Evolutionary conservation across 2,888 invertebrate species (phyloP).

Genomic region (Candidula unifasciata): DNA sequence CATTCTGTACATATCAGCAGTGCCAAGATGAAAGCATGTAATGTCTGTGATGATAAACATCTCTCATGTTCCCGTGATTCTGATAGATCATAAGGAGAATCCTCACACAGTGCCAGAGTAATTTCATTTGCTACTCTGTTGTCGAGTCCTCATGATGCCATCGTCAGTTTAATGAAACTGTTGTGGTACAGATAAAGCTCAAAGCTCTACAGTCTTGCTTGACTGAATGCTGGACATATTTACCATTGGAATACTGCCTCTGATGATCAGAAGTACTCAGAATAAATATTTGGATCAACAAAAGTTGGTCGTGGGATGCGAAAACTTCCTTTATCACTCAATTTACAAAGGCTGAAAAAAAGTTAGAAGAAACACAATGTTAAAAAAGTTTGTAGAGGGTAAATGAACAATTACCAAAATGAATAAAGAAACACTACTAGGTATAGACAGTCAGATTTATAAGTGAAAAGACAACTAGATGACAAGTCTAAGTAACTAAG

Average conservation of each 20-base stretch:
- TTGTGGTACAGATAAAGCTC: background rate
- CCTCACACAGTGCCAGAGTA: background rate
- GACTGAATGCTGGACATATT: background rate
- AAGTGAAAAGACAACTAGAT: too few relatives aligned
- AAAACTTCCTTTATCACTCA: conserved; percentile 60
- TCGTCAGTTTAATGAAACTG: background rate
- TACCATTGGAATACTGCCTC: too few relatives aligned
- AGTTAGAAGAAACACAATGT: background rate
- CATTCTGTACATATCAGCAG: too few relatives aligned
- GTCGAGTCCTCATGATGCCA: background rate
- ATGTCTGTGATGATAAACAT: too few relatives aligned
- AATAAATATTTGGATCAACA: conserved; percentile 69
- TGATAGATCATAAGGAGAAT: too few relatives aligned
- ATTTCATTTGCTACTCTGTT: background rate
- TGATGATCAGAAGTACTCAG: conserved; percentile 66
- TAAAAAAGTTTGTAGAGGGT: background rate
- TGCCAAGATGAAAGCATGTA: too few relatives aligned
- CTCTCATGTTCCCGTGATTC: too few relatives aligned
- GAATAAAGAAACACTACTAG: too few relatives aligned
- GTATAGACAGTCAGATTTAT: too few relatives aligned
- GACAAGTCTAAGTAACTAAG: too few relatives aligned
- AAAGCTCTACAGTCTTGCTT: background rate
- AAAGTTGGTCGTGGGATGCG: conserved; percentile 71
- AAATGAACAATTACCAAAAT: background rate
- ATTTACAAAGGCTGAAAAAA: conserved; percentile 46